A percentile compares a stretch with the other conserved stretches of the same genome.
These are phyloP conservation scores for Sinotaia quadrata DNA, from an alignment of 2,888 invertebrate genomes.

Conservation along the genomic window DNA sequence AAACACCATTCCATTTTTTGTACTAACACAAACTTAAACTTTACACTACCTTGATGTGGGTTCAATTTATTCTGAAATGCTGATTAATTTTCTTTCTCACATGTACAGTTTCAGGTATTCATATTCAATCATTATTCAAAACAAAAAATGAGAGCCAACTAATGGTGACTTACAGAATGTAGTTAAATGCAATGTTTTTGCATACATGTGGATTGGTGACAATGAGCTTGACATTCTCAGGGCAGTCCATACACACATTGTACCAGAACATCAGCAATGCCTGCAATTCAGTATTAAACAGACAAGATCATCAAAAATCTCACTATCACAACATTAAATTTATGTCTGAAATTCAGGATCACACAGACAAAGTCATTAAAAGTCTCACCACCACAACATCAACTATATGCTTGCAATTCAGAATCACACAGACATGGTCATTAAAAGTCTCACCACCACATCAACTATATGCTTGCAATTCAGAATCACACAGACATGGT, in stretches of 20 bases:
- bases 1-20: too few relatives aligned
- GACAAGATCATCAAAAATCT: not conserved
- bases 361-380: not conserved
- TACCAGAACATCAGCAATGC: slow-evolving; percentile 94
- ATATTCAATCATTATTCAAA: too few relatives aligned
- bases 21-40: too few relatives aligned
- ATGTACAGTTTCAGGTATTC: too few relatives aligned
- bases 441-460: too few relatives aligned
- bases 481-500: too few relatives aligned
- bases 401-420: not conserved
- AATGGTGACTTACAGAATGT: slow-evolving; percentile 84
- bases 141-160: too few relatives aligned
- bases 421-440: too few relatives aligned
- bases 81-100: too few relatives aligned
- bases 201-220: slow-evolving; percentile 89
- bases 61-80: too few relatives aligned
- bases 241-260: slow-evolving; percentile 91
- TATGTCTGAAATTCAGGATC: not conserved
- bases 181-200: slow-evolving; percentile 96
- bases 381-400: not conserved
- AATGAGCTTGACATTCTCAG: slow-evolving; percentile 91
- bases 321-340: not conserved
- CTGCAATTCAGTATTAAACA: slow-evolving; percentile 50
- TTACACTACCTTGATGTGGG: too few relatives aligned
- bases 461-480: too few relatives aligned